A percentile compares a stretch with the other conserved stretches of the same genome.
phyloP scores from a whole-genome alignment of 2,888 invertebrate species.

The Thecocarcelia acutangulata region DNA sequence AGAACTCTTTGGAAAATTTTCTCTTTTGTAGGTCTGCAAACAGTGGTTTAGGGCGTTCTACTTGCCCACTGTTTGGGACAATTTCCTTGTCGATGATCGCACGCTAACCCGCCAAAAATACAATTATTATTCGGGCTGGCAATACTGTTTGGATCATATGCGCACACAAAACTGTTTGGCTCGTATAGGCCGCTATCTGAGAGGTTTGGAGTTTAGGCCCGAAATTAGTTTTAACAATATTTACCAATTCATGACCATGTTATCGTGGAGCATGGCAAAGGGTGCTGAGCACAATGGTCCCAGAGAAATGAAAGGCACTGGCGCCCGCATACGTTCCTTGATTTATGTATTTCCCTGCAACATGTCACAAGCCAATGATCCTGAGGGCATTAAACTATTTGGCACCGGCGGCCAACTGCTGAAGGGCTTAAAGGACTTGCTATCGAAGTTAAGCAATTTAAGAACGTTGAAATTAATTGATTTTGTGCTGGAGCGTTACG shows the following conservation, averaged over 20 bases:
- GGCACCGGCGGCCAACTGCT: slow-evolving; percentile 90
- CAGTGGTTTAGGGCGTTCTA: slow-evolving; percentile 87
- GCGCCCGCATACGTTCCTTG: slow-evolving; percentile 83
- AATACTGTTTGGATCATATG: slow-evolving; percentile 86
- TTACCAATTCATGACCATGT: slow-evolving; percentile 91
- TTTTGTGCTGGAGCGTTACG: slow-evolving; percentile 87
- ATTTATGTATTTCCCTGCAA: slow-evolving; percentile 90
- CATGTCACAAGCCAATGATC: slow-evolving; percentile 85
- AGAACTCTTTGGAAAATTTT: neutral
- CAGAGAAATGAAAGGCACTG: slow-evolving; percentile 82
- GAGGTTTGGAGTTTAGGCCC: slow-evolving; percentile 86
- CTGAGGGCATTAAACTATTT: slow-evolving; percentile 85
- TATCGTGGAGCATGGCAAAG: slow-evolving; percentile 88
- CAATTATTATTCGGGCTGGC: slow-evolving; percentile 92
- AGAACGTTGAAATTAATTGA: slow-evolving; percentile 87
- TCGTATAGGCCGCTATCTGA: slow-evolving; percentile 86
- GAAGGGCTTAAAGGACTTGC: slow-evolving; percentile 85
- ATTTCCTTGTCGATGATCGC: slow-evolving; percentile 87
- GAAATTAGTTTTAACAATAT: slow-evolving; percentile 90
- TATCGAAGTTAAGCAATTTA: slow-evolving; percentile 85
- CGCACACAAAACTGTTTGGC: slow-evolving; percentile 87
- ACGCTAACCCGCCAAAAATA: slow-evolving; percentile 88
- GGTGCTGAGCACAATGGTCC: slow-evolving; percentile 73
- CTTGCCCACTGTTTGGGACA: slow-evolving; percentile 88
- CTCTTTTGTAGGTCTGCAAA: slow-evolving; percentile 77